Percentiles rank a stretch among this genome's conserved stretches.
Evolutionary conservation across 2,888 invertebrate genomes (phyloP).

Genomic region (Sminthurinus aureus): DNA sequence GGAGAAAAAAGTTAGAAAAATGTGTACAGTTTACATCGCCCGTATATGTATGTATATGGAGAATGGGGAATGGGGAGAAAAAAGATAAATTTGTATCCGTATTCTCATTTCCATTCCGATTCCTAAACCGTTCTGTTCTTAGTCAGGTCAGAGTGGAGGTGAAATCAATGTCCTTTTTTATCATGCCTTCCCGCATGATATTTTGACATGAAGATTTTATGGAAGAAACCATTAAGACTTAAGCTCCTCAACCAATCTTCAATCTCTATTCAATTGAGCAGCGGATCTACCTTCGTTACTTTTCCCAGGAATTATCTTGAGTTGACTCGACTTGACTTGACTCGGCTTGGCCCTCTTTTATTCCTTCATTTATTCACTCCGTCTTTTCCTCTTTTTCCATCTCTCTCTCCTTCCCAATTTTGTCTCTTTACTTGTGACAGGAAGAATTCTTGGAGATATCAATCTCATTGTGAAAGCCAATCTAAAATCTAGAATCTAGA

Average conservation of each 20-base stretch:
- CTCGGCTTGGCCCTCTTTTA: not conserved
- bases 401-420: constrained; percentile 22
- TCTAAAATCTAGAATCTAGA: constrained; percentile 34
- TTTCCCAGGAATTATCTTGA: too few species aligned
- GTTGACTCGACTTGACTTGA: too few species aligned
- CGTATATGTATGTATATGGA: not conserved
- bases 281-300: too few species aligned
- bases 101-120: too few species aligned
- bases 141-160: too few species aligned
- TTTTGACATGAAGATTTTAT: constrained; percentile 22
- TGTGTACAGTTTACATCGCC: not conserved
- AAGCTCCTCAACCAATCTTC: constrained; percentile 10
- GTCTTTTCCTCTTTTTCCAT: too few species aligned
- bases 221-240: constrained; percentile 11
- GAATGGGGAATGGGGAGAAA: constrained; percentile 5
- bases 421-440: constrained; percentile 40
- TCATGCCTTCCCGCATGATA: constrained; percentile 16
- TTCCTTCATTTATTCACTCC: constrained; percentile 3
- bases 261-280: constrained; percentile 7
- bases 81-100: not conserved
- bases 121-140: constrained; percentile 36
- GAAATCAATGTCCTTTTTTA: constrained; percentile 31
- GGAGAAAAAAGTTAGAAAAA: not conserved
- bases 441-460: constrained; percentile 39
- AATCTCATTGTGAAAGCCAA: constrained; percentile 44